These are phyloP conservation scores for Leptonema lineaticorne DNA, from an alignment of 1,140 invertebrate genomes.

Conservation along the genomic window DNA sequence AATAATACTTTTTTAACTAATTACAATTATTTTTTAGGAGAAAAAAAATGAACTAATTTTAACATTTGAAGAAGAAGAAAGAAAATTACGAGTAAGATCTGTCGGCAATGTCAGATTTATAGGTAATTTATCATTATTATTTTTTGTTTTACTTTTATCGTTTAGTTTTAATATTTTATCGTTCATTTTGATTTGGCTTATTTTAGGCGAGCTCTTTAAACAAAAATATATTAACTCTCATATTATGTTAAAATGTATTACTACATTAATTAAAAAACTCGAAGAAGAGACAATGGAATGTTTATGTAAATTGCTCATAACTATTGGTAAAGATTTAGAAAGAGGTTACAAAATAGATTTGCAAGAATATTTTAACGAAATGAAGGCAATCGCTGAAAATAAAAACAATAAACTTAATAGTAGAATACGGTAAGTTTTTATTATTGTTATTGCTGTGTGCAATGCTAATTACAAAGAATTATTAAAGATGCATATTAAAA, in stretches of 20 bases:
- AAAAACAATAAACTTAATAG: slow-evolving; percentile 68
- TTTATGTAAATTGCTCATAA: slow-evolving; percentile 86
- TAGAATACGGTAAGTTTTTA: slow-evolving; percentile 46
- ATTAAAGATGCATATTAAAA: too few species aligned
- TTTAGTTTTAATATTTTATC: neutral
- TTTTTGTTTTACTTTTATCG: neutral
- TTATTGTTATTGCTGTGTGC: too few species aligned
- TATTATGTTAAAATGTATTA: slow-evolving; percentile 88
- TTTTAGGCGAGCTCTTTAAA: slow-evolving; percentile 84
- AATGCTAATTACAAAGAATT: too few species aligned
- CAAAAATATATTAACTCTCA: slow-evolving; percentile 84
- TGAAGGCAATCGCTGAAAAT: slow-evolving; percentile 64
- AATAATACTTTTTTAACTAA: neutral
- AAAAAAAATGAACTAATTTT: slow-evolving; percentile 72
- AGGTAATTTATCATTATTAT: slow-evolving; percentile 10
- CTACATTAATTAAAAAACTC: slow-evolving; percentile 69
- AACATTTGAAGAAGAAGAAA: slow-evolving; percentile 72
- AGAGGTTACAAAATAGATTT: slow-evolving; percentile 53
- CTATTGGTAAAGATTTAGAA: slow-evolving; percentile 87
- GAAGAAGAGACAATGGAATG: slow-evolving; percentile 94
- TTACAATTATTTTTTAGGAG: slow-evolving; percentile 39
- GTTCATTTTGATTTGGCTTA: neutral
- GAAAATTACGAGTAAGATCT: slow-evolving; percentile 74
- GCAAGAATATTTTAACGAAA: slow-evolving; percentile 65
- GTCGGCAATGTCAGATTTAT: slow-evolving; percentile 85